phyloP scores from a whole-genome alignment of 23 tunicate species.

The Oikopleura dioica region DNA sequence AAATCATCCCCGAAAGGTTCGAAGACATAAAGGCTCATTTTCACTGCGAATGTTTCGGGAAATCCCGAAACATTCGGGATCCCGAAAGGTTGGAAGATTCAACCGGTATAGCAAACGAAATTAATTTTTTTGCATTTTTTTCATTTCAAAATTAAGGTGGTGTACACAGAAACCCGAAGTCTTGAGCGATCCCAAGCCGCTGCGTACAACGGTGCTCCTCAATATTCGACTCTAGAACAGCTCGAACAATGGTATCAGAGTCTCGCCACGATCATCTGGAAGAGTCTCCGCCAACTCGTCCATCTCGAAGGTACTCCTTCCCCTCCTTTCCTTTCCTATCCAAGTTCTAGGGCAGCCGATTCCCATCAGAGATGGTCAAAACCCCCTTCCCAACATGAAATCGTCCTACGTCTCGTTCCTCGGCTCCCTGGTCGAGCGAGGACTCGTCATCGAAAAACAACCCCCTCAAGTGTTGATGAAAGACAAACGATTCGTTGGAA shows the following conservation, averaged over 20 bases:
- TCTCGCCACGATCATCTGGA: not conserved
- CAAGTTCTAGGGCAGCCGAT: not conserved
- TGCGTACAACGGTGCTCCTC: not conserved
- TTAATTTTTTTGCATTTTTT: too few relatives aligned
- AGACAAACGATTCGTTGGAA: conserved; percentile 59
- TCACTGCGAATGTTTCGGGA: too few relatives aligned
- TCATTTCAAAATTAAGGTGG: too few relatives aligned
- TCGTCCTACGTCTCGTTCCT: not conserved
- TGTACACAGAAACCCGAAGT: not conserved
- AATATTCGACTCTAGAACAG: not conserved
- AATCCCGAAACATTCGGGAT: too few relatives aligned
- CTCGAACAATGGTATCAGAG: not conserved
- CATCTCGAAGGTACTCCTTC: too few relatives aligned
- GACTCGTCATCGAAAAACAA: conserved; percentile 68
- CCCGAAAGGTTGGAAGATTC: too few relatives aligned
- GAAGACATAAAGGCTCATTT: too few relatives aligned
- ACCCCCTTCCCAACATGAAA: not conserved
- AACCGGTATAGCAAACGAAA: too few relatives aligned
- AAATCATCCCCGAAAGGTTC: too few relatives aligned
- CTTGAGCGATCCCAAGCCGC: conserved; percentile 4
- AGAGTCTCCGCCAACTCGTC: not conserved
- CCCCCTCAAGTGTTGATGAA: conserved; percentile 99
- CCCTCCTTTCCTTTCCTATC: too few relatives aligned
- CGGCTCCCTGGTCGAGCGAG: not conserved
- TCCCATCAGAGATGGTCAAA: not conserved